These are phyloP conservation scores for Stichopus chloronotus DNA, from an alignment of 35 echinoderm and acorn worm species.

Conservation along the genomic window DNA sequence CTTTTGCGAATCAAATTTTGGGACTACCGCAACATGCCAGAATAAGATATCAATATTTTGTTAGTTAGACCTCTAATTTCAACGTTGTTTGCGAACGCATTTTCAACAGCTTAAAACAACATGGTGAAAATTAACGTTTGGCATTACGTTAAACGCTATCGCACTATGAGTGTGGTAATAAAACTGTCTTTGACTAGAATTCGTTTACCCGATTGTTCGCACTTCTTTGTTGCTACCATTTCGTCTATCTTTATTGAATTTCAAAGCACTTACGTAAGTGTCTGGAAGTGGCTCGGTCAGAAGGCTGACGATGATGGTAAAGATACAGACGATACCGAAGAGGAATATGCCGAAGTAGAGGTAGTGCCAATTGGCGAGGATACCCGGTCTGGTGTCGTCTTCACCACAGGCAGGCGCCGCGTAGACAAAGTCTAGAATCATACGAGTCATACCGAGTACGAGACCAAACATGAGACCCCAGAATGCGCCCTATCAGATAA, in stretches of 20 bases:
- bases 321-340: slow-evolving; percentile 59
- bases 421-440: slow-evolving; percentile 88
- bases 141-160: background rate
- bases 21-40: too few relatives aligned
- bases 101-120: too few relatives aligned
- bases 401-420: slow-evolving; percentile 79
- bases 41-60: too few relatives aligned
- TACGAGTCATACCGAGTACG: slow-evolving; percentile 69
- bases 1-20: too few relatives aligned
- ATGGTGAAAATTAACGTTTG: background rate
- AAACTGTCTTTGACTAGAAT: too few relatives aligned
- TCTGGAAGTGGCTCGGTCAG: slow-evolving; percentile 76
- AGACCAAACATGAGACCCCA: slow-evolving; percentile 82
- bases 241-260: too few relatives aligned
- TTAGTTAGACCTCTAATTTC: too few relatives aligned
- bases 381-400: slow-evolving; percentile 64
- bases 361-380: slow-evolving; percentile 82
- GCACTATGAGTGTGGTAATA: too few relatives aligned
- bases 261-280: slow-evolving; percentile 15
- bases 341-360: slow-evolving; percentile 86
- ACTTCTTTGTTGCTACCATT: background rate
- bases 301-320: slow-evolving; percentile 78
- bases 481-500: slow-evolving; percentile 78
- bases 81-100: too few relatives aligned
- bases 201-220: too few relatives aligned